These are phyloP conservation scores for Spodoptera littoralis DNA, from an alignment of 2,888 invertebrate genomes.

Conservation along the genomic window DNA sequence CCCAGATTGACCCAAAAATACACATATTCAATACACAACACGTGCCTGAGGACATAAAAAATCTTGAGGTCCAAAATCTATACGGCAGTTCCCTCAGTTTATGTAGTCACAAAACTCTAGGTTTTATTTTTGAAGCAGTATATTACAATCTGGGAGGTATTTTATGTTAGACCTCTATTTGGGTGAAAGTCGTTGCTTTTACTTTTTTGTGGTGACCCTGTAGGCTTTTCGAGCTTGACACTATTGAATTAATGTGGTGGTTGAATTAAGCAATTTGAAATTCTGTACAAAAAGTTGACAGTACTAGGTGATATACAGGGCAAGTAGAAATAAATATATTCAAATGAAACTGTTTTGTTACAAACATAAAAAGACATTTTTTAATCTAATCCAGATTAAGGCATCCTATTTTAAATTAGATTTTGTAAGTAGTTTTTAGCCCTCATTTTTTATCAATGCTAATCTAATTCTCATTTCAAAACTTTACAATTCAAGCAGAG, in stretches of 20 bases:
- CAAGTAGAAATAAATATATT: too few relatives aligned
- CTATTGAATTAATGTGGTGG: slow-evolving; percentile 15
- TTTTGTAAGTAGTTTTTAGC: background rate
- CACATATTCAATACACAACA: slow-evolving; percentile 40
- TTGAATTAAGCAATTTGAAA: slow-evolving; percentile 20
- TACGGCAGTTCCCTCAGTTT: slow-evolving; percentile 34
- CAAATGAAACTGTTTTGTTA: too few relatives aligned
- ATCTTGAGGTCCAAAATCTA: slow-evolving; percentile 41
- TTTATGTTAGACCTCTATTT: slow-evolving; percentile 41
- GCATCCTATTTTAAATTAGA: too few relatives aligned
- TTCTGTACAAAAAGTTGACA: slow-evolving; percentile 7
- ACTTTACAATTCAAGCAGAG: slow-evolving; percentile 11
- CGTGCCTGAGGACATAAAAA: slow-evolving; percentile 32
- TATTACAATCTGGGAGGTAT: slow-evolving; percentile 37
- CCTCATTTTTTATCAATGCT: background rate
- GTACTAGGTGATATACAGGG: too few relatives aligned
- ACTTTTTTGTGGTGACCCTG: slow-evolving; percentile 23
- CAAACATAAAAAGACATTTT: too few relatives aligned
- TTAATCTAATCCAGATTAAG: too few relatives aligned
- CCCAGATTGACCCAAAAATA: slow-evolving; percentile 35
- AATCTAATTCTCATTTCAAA: slow-evolving; percentile 7
- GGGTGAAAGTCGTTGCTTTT: slow-evolving; percentile 42
- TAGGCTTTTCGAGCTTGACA: slow-evolving; percentile 28
- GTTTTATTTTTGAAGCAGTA: slow-evolving; percentile 46
- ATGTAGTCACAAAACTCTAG: slow-evolving; percentile 45